phyloP scores from a whole-genome alignment of 2,113 vertebrate species.

The Prochilodus magdalenae region DNA sequence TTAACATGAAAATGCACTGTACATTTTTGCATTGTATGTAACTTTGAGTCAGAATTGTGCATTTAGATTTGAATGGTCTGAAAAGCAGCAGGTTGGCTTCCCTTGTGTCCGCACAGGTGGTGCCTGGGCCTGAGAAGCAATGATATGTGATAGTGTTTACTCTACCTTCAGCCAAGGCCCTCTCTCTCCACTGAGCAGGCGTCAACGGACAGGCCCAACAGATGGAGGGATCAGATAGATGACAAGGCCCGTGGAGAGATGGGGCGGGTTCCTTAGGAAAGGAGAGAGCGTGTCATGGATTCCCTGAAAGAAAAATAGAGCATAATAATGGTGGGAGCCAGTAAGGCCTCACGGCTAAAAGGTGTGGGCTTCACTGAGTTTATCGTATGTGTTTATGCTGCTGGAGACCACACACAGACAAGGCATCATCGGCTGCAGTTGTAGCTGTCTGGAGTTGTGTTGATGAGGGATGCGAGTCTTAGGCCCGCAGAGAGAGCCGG shows the following conservation, averaged over 20 bases:
- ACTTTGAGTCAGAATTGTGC: neutral
- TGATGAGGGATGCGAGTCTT: slow-evolving; percentile 26
- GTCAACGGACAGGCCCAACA: slow-evolving; percentile 36
- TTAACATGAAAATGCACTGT: no score
- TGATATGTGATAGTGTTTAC: slow-evolving; percentile 22
- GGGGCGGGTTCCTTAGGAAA: neutral
- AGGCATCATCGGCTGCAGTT: slow-evolving; percentile 5
- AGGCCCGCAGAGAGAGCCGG: slow-evolving; percentile 30
- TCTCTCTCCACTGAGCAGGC: neutral
- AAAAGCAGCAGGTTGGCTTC: neutral
- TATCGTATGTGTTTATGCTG: slow-evolving; percentile 24
- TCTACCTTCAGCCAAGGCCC: neutral
- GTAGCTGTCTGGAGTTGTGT: slow-evolving; percentile 17
- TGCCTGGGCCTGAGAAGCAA: slow-evolving; percentile 5
- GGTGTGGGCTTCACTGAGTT: slow-evolving; percentile 14
- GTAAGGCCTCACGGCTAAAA: slow-evolving; percentile 13
- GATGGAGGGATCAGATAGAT: slow-evolving; percentile 43
- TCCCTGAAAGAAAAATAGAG: slow-evolving; percentile 8
- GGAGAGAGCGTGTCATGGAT: neutral
- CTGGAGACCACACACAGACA: slow-evolving; percentile 11
- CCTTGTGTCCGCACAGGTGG: slow-evolving; percentile 15
- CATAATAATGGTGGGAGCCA: slow-evolving; percentile 9
- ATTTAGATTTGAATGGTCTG: neutral
- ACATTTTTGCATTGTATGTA: no score
- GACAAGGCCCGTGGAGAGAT: slow-evolving; percentile 3